These are phyloP conservation scores for Reticulitermes speratus DNA, from an alignment of 1,140 invertebrate genomes.

Conservation along the genomic window DNA sequence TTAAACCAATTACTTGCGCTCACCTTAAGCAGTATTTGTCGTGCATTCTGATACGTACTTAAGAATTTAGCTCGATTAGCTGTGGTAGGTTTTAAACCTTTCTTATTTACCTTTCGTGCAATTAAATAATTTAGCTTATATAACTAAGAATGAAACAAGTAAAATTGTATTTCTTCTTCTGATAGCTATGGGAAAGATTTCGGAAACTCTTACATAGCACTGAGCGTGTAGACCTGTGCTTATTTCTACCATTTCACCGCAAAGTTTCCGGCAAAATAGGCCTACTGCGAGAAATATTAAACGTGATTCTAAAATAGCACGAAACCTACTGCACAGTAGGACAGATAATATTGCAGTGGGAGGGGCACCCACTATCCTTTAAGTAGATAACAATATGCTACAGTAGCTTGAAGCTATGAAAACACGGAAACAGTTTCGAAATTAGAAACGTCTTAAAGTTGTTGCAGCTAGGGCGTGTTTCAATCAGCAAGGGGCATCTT, in stretches of 20 bases:
- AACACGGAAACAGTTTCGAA: constrained; percentile 6
- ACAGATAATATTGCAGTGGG: background rate
- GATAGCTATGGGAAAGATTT: too few species aligned
- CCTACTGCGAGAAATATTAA: background rate
- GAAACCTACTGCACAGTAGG: background rate
- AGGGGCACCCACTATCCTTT: background rate
- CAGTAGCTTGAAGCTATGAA: background rate
- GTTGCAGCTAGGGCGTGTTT: constrained; percentile 8
- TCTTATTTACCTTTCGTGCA: too few species aligned
- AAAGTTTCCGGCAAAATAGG: background rate
- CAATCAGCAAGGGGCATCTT: background rate
- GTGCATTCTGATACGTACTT: too few species aligned
- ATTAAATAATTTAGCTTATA: too few species aligned
- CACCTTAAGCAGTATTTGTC: too few species aligned
- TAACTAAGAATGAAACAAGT: too few species aligned
- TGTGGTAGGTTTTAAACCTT: too few species aligned
- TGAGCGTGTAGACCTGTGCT: too few species aligned
- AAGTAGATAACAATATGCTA: background rate
- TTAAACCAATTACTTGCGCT: too few species aligned
- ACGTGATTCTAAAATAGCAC: background rate
- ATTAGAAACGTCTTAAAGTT: constrained; percentile 5
- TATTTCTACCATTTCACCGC: background rate
- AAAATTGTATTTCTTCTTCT: too few species aligned
- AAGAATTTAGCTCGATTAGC: too few species aligned
- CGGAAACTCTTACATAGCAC: too few species aligned